phyloP scores from a whole-genome alignment of 2,113 vertebrate species.

The Anolis carolinensis region DNA sequence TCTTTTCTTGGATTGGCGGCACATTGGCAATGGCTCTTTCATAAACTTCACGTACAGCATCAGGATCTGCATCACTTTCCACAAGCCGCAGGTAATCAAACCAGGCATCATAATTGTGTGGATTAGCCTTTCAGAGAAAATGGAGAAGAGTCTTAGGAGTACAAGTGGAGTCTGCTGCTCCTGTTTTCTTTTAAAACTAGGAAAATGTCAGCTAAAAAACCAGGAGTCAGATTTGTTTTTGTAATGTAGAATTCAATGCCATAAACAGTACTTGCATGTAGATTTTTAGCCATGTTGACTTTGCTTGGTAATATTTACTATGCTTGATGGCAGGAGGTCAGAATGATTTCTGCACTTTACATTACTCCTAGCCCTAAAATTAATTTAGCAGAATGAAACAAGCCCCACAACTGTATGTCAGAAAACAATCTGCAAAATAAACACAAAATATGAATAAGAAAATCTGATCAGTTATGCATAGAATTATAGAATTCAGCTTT shows the following conservation, averaged over 20 bases:
- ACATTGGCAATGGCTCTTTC: conserved; percentile 94
- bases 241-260: not conserved
- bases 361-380: not conserved
- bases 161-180: rapidly evolving
- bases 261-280: not conserved
- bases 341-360: not conserved
- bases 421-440: not conserved
- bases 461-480: not conserved
- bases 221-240: not conserved
- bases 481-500: not conserved
- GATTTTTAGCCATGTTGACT: not conserved
- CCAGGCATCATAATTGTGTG: conserved; percentile 97
- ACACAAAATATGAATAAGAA: not conserved
- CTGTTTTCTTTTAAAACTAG: not conserved
- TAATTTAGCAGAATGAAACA: not conserved
- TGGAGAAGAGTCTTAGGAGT: not conserved
- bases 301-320: not conserved
- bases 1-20: conserved; percentile 93
- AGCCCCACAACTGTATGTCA: not conserved
- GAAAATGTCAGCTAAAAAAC: rapidly evolving
- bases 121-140: conserved; percentile 83
- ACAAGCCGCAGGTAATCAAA: conserved; percentile 95
- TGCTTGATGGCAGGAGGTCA: not conserved
- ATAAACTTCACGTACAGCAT: conserved; percentile 90
- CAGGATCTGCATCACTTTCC: conserved; percentile 89